Conservation (phyloP, 92 coral and sea anemone genomes). For the Muricea muricata region DNA sequence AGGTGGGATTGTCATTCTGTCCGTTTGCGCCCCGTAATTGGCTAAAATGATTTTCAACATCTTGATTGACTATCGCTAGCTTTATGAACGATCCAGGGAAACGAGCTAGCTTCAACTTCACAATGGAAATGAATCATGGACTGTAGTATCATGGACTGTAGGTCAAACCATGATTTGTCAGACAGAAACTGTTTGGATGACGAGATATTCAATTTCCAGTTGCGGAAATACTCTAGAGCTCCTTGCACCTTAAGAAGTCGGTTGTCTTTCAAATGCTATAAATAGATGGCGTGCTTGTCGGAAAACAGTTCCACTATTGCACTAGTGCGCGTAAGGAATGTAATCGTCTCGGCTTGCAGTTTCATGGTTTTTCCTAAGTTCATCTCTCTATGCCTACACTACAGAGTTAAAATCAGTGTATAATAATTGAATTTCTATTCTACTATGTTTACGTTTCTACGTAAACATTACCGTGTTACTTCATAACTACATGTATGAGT, state of each 20-base stretch:
- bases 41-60: conserved; percentile 71
- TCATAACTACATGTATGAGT: background rate
- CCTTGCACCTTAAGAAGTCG: conserved; percentile 22
- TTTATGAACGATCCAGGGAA: conserved; percentile 63
- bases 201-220: conserved; percentile 30
- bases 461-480: background rate
- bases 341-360: conserved; percentile 36
- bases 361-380: conserved; percentile 2
- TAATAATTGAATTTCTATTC: too few relatives aligned
- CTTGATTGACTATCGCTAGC: conserved; percentile 77
- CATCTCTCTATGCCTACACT: conserved; percentile 50
- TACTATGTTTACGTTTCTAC: background rate
- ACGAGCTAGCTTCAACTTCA: conserved; percentile 30
- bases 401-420: background rate
- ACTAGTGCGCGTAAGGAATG: conserved; percentile 46
- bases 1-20: conserved; percentile 68
- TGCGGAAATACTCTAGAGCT: conserved; percentile 39
- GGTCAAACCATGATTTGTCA: conserved; percentile 66
- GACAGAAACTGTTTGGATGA: conserved; percentile 54
- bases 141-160: conserved; percentile 66
- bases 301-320: conserved; percentile 30
- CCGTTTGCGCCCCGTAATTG: conserved; percentile 70
- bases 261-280: conserved; percentile 37
- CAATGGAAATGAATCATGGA: conserved; percentile 59
- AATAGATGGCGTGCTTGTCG: conserved; percentile 4